A percentile compares a stretch with the other conserved stretches of the same genome.
Evolutionary conservation across 2,113 vertebrate genomes (phyloP).

Genomic region (Rhynchopsitta pachyrhyncha): DNA sequence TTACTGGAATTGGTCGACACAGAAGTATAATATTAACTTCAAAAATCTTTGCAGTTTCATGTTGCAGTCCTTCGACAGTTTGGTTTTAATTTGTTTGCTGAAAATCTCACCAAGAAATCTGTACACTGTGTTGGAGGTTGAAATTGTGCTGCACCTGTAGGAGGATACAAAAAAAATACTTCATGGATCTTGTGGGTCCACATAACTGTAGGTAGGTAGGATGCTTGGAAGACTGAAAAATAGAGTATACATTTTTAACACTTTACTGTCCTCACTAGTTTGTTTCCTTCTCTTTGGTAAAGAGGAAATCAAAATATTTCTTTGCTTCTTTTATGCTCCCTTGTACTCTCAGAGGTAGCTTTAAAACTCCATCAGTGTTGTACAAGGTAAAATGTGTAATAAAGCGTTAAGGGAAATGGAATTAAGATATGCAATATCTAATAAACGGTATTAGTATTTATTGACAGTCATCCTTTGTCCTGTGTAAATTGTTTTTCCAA

Average conservation of each 20-base stretch:
- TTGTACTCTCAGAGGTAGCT: background rate
- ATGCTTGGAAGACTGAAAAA: background rate
- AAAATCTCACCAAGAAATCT: background rate
- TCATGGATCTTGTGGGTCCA: background rate
- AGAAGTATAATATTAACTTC: background rate
- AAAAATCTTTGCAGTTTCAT: background rate
- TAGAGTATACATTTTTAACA: background rate
- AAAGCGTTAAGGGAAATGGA: conserved; percentile 6
- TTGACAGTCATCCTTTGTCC: background rate
- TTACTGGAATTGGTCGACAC: background rate
- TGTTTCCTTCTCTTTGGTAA: background rate
- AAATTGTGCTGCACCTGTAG: background rate
- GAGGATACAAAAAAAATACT: background rate
- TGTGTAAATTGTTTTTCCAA: background rate
- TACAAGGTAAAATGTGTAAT: background rate
- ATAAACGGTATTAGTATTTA: conserved; percentile 11
- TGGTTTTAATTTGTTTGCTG: background rate
- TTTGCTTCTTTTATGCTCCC: background rate
- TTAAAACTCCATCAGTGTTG: background rate
- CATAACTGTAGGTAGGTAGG: background rate
- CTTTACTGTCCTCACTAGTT: background rate
- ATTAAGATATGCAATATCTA: background rate
- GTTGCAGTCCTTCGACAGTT: background rate
- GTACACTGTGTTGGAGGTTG: background rate
- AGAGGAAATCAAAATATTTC: background rate